Percentiles rank a stretch among this genome's conserved stretches.
phyloP scores from a whole-genome alignment of 2,797 vertebrate species.

The Diplodus puntazzo region DNA sequence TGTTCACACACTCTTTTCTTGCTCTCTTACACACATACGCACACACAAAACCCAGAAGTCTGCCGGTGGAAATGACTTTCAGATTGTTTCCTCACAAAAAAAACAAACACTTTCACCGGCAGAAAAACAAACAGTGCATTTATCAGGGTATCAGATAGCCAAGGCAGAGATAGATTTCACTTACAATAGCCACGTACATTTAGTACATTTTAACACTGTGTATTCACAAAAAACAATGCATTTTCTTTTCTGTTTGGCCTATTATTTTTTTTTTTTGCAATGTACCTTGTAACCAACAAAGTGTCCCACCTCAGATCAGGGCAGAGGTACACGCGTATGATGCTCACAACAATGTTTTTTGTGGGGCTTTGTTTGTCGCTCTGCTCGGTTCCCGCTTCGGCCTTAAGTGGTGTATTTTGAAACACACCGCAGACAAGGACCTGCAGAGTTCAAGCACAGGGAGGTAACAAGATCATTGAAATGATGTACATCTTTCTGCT shows the following conservation, averaged over 20 bases:
- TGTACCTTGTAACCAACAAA: not conserved
- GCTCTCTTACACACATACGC: not conserved
- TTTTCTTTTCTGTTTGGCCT: conserved; percentile 14
- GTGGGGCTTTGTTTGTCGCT: not conserved
- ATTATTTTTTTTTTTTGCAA: not conserved
- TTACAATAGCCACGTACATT: conserved; percentile 48
- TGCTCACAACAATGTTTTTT: not conserved
- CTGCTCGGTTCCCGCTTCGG: conserved; percentile 15
- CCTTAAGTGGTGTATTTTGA: conserved; percentile 11
- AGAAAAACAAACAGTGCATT: conserved; percentile 68
- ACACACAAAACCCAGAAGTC: conserved; percentile 33
- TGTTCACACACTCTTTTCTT: not conserved
- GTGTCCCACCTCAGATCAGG: conserved; percentile 23
- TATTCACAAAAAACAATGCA: conserved; percentile 41
- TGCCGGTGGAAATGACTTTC: conserved; percentile 74
- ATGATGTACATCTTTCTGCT: not conserved
- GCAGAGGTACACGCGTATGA: conserved; percentile 10
- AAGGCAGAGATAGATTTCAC: conserved; percentile 66
- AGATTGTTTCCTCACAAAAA: conserved; percentile 64
- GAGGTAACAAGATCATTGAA: conserved; percentile 6
- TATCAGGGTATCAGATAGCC: conserved; percentile 66
- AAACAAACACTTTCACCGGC: conserved; percentile 46
- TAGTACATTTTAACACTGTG: conserved; percentile 52
- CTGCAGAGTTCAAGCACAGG: conserved; percentile 4
- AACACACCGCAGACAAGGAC: conserved; percentile 18